Base-by-base conservation (phyloP, 2,113 vertebrate species). In the Entosphenus tridentatus region DNA sequence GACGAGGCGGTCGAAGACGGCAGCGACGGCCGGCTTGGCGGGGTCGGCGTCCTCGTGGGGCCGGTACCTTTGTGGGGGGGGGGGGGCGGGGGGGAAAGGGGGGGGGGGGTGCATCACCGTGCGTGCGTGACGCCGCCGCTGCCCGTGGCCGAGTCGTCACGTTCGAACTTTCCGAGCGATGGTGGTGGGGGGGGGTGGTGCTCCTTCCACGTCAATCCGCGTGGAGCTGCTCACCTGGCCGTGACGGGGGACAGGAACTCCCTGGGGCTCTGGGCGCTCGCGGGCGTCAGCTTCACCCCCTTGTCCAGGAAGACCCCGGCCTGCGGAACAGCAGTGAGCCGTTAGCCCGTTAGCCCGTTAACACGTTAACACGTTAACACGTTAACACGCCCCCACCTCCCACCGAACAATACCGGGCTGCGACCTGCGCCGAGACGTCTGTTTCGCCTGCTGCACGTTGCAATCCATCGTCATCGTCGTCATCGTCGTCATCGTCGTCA, bases 11-110 rank as follows among this genome's bases (percentile, higher is more conserved):
- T 81, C 79, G 71, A 96, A 89, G 65, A 87, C 81, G 11, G 93
- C 93, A 1, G 93, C 90, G 57, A 87, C 86, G 73, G 91, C 82
- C 68, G 92, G 87, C 77, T 96, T 96, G 75, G 87, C 79, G 9
- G 87, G 92, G 74, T 98, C 87, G 0, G 90, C 84, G 1, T 93
- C 89, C 75, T 87, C 81, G 77, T 98, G 93, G 0, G 93, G 93
- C 65, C 92, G 82, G 67, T 96, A 98, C 71, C 93, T 98, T 39
- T 1, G 39, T 39, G 39, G 39, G 39, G 5, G 39, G 39, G 18
- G 39, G 39, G 39, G 5, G 39, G 3, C 13, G 9, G 11, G 8
- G 56, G 56, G 56, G 8, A 70, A 8, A 65, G 16, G 11, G 11
- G 56, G 39, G 12, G 7, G 39, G 21, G 21, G 21, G 21, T 57